Evolutionary conservation across 2,113 vertebrate genomes (phyloP), one percentile per base, ranked within the genome.

Genomic region (Anthoscopus minutus): DNA sequence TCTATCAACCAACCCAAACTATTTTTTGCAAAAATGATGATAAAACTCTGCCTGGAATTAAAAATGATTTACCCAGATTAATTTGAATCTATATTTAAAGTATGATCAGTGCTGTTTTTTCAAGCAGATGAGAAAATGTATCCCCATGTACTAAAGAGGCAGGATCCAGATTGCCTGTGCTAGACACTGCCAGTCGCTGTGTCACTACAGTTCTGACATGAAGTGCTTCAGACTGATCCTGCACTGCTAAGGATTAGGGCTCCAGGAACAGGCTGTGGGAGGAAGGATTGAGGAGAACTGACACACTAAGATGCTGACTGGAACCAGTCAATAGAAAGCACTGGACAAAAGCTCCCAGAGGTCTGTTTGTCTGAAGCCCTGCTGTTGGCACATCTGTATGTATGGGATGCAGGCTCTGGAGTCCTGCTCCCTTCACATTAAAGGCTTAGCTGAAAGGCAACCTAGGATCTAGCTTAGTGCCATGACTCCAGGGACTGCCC

Each of bases 1-100:
- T 93, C 95, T 85, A 89, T 89, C 89, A 94, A 96, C 86, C 77
- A 97, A 94, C 91, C 53, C 71, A 91, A 96, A 92, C 8, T 48
- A 54, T 89, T 92, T n/a, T 94, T 95, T 64, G 38, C 54, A 89
- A 96, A n/a, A 96, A 88, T 15, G 48, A 81, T 78, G 89, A 91
- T 88, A 94, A 96, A 95, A 80, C 31, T 94, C 71, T 74, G 62
- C 72, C 94, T 85, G 58, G 66, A 86, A 95, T 91, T 79, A 65
- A 61, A 91, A 91, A 72, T 0, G 0, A 74, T 74, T 78, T 78
- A n/a, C 54, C 51, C 20, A 85, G 70, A 89, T 74, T 80, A 93
- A 78, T 54, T 91, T 40, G 42, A 57, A 81, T 65, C 88, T 91
- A 28, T 72, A 31, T 86, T 83, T 79, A 37, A 40, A 80, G 54